Percentiles rank a stretch among this genome's conserved stretches.
Evolutionary conservation across 2,888 invertebrate species (phyloP).

Genomic region (Eretmocerus hayati): DNA sequence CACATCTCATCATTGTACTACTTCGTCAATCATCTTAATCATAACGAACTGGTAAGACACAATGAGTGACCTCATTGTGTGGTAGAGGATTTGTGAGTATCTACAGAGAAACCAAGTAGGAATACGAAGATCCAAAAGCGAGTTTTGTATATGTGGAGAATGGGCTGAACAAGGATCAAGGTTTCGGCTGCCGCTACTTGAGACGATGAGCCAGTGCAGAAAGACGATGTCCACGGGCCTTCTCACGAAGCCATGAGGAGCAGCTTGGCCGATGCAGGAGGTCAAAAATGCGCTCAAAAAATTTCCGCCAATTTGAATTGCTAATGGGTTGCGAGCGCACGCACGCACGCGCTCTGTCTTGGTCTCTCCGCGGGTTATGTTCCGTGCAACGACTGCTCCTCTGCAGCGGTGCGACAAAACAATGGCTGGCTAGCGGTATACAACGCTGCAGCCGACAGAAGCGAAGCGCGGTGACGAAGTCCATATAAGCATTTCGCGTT

Average conservation of each 20-base stretch:
- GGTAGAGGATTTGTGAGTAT: too few species aligned
- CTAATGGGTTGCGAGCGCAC: constrained; percentile 40
- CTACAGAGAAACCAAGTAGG: too few species aligned
- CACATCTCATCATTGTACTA: too few species aligned
- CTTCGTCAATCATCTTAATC: too few species aligned
- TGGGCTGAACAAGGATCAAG: constrained; percentile 45
- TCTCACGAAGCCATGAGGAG: constrained; percentile 30
- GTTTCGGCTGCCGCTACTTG: constrained; percentile 44
- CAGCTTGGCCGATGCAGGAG: constrained; percentile 43
- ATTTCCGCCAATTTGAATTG: constrained; percentile 49
- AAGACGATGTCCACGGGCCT: too few species aligned
- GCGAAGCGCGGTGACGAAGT: constrained; percentile 45
- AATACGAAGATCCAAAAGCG: too few species aligned
- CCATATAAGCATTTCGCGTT: constrained; percentile 46
- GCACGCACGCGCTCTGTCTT: constrained; percentile 19
- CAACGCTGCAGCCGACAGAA: constrained; percentile 34
- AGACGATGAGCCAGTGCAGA: too few species aligned
- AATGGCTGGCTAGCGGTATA: constrained; percentile 45
- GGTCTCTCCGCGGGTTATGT: too few species aligned
- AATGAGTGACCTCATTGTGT: too few species aligned
- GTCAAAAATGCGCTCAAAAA: constrained; percentile 48
- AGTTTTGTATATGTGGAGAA: constrained; percentile 45
- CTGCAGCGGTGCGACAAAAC: constrained; percentile 41
- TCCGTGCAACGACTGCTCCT: too few species aligned
- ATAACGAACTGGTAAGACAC: too few species aligned